phyloP scores from a whole-genome alignment of 2,113 vertebrate genomes.

The Ginglymostoma cirratum region DNA sequence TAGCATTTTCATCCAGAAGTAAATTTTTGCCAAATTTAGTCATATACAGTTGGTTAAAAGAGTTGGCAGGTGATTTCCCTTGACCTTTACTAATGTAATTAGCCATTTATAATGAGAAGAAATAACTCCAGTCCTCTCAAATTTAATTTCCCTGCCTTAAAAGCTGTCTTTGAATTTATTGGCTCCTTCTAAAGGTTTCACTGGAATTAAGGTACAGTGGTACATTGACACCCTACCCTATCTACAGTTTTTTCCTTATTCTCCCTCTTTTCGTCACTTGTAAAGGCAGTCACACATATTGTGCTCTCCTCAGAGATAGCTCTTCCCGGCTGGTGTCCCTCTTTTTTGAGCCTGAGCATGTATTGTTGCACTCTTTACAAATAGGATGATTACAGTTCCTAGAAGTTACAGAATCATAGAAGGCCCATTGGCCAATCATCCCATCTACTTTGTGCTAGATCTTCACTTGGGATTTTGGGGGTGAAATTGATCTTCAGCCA shows the following conservation, averaged over 20 bases:
- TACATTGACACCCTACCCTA: not conserved
- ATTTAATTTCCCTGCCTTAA: not conserved
- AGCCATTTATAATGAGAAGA: not conserved
- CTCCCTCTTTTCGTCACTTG: not conserved
- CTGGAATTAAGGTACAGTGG: not conserved
- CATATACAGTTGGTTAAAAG: not conserved
- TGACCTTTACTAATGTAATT: not conserved
- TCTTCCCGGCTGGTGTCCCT: not conserved
- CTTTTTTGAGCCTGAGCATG: not conserved
- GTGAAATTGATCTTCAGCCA: not conserved
- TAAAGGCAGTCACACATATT: not conserved
- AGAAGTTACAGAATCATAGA: not conserved
- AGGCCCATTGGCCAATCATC: not conserved
- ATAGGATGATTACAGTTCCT: not conserved
- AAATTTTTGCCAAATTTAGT: not conserved
- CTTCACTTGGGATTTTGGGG: not conserved
- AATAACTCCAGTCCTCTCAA: not conserved
- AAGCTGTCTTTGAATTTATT: not conserved
- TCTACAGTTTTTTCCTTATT: not conserved
- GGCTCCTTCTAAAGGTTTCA: not conserved
- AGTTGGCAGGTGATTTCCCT: not conserved
- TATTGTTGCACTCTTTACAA: not conserved
- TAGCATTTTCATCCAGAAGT: not conserved
- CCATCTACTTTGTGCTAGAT: not conserved
- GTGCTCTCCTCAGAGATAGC: not conserved